Evolutionary conservation across 2,888 invertebrate species (phyloP), one percentile per base, ranked within the genome.

Genomic region (Seira ritae): DNA sequence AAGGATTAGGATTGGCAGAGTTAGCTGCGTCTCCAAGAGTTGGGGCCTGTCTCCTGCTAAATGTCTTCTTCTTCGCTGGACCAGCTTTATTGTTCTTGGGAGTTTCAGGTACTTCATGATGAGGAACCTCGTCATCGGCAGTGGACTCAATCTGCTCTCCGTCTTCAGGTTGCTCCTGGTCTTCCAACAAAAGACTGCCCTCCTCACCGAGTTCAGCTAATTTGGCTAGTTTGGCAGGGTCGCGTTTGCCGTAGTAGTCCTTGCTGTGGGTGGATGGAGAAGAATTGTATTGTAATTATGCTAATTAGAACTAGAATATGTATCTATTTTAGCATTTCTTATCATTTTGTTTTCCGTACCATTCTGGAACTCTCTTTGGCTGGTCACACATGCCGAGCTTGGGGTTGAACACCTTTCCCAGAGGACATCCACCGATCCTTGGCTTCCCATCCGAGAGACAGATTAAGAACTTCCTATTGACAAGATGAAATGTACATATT

Each of bases 381-480:
- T 94, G 94, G 73, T 96, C 95, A 89, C 97, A 97, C 37, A 93
- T 91, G 71, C 93, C 93, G 0, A 93, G 93, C 65, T 94, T 91
- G 15, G 95, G 94, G 90, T 96, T 96, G 91, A 95, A 97, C 1
- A 95, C 96, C 22, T 93, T 92, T 86, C 94, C 95, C 80, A 94
- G 94, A 0, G 95, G 95, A 89, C 97, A 97, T 84, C 93, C 93
- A 85, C 95, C 93, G 37, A 95, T 92, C 22, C 97, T 92, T 0
- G 97, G 97, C 62, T 93, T 93, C 17, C 93, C 93, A 68, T 91
- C 91, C 67, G 94, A 93, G 8, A 96, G 92, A 90, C 97, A 97
- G 72, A 96, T 92, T 92, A 94, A 96, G 90, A 95, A 97, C 87
- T 93, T 93, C 89, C 95, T 77, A n/a, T n/a, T n/a, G n/a, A n/a